Evolutionary conservation across 1,140 invertebrate species (phyloP), one percentile per base, ranked within the genome.

Genomic region (Rhynchophorus ferrugineus): DNA sequence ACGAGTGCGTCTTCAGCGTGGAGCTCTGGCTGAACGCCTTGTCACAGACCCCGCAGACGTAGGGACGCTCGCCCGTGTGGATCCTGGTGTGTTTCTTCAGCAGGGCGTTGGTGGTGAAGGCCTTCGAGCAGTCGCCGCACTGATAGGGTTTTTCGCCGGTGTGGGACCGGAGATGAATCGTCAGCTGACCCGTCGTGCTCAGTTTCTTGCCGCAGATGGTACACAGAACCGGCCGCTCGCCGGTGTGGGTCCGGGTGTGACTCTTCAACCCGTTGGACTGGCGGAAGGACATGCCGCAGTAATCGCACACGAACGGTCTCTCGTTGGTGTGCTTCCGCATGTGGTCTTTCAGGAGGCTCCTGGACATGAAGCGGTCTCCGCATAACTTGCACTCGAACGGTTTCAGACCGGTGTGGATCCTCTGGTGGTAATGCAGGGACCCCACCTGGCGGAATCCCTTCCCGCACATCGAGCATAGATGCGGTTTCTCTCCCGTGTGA

Each of bases 141-240:
- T 49, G 48, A 45, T 62, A 66, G 2, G 62, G 65, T 56, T 69
- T 69, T 42, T 63, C 63, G 8, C 64, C 65, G 18, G 61, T 61
- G 57, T 69, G 67, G 9, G 63, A 57, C 58, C 64, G 60, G 62
- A 69, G 64, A 46, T 69, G 67, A 11, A 63, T 47, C 37, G 63
- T 67, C 17, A 69, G 34, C 34, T 55, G 53, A 9, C 52, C 54
- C 29, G 54, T 56, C 11, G 47, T 56, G 14, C 37, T 42, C 43
- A 56, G 36, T 41, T 38, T 29, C 68, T 88, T 89, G 3, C 76
- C 74, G 61, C 87, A 91, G 35, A 78, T 76, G 1, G 72, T 73
- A 58, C 85, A 80, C 51, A 78, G 66, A 63, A 82, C 83, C 0
- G 82, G 83, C 34, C 77, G 61, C 52, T 83, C 78, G 1, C 80